phyloP scores from a whole-genome alignment of 1,140 invertebrate genomes.

The Drosophila punjabiensis region DNA sequence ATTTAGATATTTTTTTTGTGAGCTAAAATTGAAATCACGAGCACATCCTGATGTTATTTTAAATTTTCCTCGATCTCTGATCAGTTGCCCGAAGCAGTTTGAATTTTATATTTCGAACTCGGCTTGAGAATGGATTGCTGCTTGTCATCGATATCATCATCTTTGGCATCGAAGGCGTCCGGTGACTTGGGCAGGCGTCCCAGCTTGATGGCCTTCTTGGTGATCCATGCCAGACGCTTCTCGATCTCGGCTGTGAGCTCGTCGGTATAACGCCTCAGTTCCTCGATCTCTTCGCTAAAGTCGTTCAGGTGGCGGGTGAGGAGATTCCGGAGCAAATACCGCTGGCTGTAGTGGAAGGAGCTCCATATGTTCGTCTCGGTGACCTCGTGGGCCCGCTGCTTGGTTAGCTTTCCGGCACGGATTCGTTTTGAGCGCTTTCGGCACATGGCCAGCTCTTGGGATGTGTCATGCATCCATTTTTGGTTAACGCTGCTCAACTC shows the following conservation, averaged over 20 bases:
- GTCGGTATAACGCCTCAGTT: slow-evolving; percentile 8
- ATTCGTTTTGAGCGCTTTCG: slow-evolving; percentile 17
- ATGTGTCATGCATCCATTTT: slow-evolving; percentile 20
- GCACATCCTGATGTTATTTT: not conserved
- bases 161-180: accelerated
- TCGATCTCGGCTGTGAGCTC: slow-evolving; percentile 29
- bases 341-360: not conserved
- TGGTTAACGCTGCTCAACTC: not conserved
- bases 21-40: not conserved
- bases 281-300: slow-evolving; percentile 28
- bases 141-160: too few species aligned
- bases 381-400: slow-evolving; percentile 20
- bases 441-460: slow-evolving; percentile 31
- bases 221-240: slow-evolving; percentile 16
- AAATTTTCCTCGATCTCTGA: not conserved
- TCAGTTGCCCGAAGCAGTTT: too few species aligned
- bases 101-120: not conserved
- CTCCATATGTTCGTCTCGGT: slow-evolving; percentile 13
- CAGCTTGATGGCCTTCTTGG: not conserved
- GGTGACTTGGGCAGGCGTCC: not conserved
- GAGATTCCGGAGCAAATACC: not conserved
- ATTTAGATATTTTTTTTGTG: not conserved
- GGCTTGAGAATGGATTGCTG: not conserved
- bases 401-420: slow-evolving; percentile 23
- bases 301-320: slow-evolving; percentile 30